A percentile compares a stretch with the other conserved stretches of the same genome.
These are phyloP conservation scores for Hirtodrosophila cameraria DNA, from an alignment of 2,888 invertebrate genomes.

Conservation along the genomic window DNA sequence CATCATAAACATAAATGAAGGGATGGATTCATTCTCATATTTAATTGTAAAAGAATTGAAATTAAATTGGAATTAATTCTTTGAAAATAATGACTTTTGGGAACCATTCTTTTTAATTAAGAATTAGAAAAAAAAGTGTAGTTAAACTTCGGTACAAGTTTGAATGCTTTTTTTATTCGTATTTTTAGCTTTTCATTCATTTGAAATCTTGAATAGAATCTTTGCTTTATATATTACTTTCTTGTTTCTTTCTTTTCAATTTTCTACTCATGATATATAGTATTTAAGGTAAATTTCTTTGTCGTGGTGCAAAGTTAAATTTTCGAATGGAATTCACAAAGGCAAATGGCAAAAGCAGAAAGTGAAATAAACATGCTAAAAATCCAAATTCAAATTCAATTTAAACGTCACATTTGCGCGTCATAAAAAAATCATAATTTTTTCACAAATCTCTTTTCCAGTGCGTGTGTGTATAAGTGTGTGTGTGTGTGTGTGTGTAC, in stretches of 20 bases:
- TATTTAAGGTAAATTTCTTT: slow-evolving; percentile 30
- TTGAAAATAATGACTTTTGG: no score
- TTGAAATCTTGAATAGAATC: background rate
- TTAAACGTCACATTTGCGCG: slow-evolving; percentile 52
- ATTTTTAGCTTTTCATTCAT: background rate
- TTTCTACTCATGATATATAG: slow-evolving; percentile 27
- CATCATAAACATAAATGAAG: no score
- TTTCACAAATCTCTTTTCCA: slow-evolving; percentile 10
- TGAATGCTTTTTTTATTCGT: no score
- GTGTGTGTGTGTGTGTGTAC: background rate
- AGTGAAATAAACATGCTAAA: slow-evolving; percentile 47
- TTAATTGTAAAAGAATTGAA: no score
- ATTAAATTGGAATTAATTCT: no score
- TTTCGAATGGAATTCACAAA: slow-evolving; percentile 9
- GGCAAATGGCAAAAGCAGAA: no score
- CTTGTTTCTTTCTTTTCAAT: no score
- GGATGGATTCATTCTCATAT: no score
- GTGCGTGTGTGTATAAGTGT: background rate
- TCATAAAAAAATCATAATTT: slow-evolving; percentile 60
- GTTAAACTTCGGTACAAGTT: no score
- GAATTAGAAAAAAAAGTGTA: no score
- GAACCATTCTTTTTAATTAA: no score
- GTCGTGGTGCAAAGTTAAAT: slow-evolving; percentile 11
- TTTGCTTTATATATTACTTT: background rate
- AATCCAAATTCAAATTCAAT: slow-evolving; percentile 67